Percentiles rank a stretch among this genome's conserved stretches.
These are phyloP conservation scores for Myiotriccus ornatus DNA, from an alignment of 2,797 vertebrate genomes.

Conservation along the genomic window DNA sequence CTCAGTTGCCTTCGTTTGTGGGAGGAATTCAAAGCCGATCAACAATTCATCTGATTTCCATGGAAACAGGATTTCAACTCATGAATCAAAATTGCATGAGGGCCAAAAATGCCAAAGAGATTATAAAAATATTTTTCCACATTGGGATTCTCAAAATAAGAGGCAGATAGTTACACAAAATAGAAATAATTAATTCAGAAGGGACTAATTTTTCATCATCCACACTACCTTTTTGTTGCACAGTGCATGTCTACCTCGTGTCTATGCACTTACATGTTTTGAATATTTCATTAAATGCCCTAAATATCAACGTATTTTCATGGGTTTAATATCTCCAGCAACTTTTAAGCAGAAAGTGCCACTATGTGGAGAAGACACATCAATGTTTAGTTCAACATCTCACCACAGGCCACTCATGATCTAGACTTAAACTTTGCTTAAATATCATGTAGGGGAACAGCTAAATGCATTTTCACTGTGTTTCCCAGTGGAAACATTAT, in stretches of 20 bases:
- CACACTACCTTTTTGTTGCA: background rate
- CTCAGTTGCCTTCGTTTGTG: background rate
- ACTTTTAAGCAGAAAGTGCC: background rate
- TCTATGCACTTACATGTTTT: background rate
- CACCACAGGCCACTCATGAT: background rate
- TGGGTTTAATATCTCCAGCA: background rate
- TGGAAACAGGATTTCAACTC: constrained; percentile 33
- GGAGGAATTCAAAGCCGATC: constrained; percentile 24
- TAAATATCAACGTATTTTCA: background rate
- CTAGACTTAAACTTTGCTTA: background rate
- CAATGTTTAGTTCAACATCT: background rate
- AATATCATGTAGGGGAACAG: background rate
- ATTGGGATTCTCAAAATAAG: background rate
- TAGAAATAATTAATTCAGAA: background rate
- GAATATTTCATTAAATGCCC: background rate
- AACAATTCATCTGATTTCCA: constrained; percentile 27
- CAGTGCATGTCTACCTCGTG: background rate
- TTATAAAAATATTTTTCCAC: constrained; percentile 23
- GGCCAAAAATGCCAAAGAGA: constrained; percentile 6
- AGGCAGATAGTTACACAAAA: background rate
- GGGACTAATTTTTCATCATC: background rate
- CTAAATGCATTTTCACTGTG: background rate
- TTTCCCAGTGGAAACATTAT: background rate
- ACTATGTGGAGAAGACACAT: background rate
- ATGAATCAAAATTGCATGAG: background rate